Evolutionary conservation across 2,797 vertebrate genomes (phyloP), one percentile per base, ranked within the genome.

Genomic region (Pseudotriccus pelzelni): DNA sequence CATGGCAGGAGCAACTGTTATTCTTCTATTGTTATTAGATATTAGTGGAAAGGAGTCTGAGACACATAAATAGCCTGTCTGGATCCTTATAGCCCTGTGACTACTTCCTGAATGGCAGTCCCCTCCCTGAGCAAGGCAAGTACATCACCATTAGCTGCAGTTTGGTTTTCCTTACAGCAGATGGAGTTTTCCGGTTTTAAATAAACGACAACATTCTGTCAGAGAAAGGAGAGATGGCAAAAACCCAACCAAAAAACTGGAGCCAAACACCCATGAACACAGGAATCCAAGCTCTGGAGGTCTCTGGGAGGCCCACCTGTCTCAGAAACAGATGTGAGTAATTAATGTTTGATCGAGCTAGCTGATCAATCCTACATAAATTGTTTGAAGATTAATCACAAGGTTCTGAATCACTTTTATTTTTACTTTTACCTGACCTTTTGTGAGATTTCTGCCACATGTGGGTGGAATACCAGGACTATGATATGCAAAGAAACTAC

Each of bases 171-270:
- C 30, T 10, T 77, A 81, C 69, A 66, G 76, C 84, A 94, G 92
- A 81, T 87, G 92, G 91, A 96, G 90, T 91, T 80, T 95, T 86
- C 41, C 87, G 11, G 58, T 95, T 93, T 91, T 75, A 56, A 83
- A 87, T 85, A 55, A 41, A 30, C 4, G 43, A 43, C 49, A 87
- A 43, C 22, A 24, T 56, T 52, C 47, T 66, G 41, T 55, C 47
- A 58, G 58, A 83, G 37, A 77, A 93, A 79, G n/a, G 36, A 69
- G 21, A 75, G 17, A 27, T 69, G 82, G 76, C 66, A 47, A 50
- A 83, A 84, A 30, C 39, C 75, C 84, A 88, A 52, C 6, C 17
- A 62, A 74, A 86, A 55, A 66, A 72, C 20, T 2, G 12, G 24
- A 93, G 78, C 72, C 67, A 89, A 92, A 83, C 43, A 69, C 69